Percentiles rank a stretch among this genome's conserved stretches.
These are phyloP conservation scores for Iguana delicatissima DNA, from an alignment of 2,797 vertebrate species.

Conservation along the genomic window DNA sequence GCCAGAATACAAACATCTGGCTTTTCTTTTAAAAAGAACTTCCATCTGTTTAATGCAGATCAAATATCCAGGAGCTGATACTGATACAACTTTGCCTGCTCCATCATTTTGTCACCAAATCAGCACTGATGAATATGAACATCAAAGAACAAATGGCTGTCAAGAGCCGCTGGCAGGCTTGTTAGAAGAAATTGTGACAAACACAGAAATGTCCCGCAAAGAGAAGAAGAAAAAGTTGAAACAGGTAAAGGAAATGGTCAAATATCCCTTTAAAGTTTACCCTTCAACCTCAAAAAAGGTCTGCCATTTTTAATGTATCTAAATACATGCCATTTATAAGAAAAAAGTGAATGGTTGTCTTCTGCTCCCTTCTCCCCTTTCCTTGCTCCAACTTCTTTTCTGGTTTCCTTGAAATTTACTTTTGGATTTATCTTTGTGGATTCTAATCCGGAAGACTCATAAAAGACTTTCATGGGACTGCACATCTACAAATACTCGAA, in stretches of 20 bases:
- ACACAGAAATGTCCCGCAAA: conserved; percentile 88
- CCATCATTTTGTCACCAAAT: conserved; percentile 88
- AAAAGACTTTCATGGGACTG: not conserved
- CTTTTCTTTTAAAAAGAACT: not conserved
- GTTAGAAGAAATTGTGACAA: conserved; percentile 90
- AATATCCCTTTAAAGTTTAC: not conserved
- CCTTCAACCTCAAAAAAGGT: not conserved
- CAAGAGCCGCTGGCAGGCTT: conserved; percentile 87
- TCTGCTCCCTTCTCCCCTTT: not conserved
- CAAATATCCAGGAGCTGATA: conserved; percentile 90
- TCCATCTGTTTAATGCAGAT: conserved; percentile 80
- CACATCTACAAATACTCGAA: not conserved
- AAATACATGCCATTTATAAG: not conserved
- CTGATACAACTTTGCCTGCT: conserved; percentile 82
- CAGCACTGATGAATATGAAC: conserved; percentile 87
- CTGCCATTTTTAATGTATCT: not conserved
- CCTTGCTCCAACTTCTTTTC: not conserved
- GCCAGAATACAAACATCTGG: not conserved
- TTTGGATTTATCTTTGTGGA: not conserved
- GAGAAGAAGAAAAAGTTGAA: conserved; percentile 95
- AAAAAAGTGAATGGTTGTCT: not conserved
- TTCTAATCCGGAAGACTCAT: not conserved
- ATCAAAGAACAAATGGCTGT: conserved; percentile 82
- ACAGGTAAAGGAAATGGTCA: conserved; percentile 82
- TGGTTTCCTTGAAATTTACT: conserved; percentile 1